These are phyloP conservation scores for Jacana jacana DNA, from an alignment of 2,113 vertebrate genomes.

Conservation along the genomic window DNA sequence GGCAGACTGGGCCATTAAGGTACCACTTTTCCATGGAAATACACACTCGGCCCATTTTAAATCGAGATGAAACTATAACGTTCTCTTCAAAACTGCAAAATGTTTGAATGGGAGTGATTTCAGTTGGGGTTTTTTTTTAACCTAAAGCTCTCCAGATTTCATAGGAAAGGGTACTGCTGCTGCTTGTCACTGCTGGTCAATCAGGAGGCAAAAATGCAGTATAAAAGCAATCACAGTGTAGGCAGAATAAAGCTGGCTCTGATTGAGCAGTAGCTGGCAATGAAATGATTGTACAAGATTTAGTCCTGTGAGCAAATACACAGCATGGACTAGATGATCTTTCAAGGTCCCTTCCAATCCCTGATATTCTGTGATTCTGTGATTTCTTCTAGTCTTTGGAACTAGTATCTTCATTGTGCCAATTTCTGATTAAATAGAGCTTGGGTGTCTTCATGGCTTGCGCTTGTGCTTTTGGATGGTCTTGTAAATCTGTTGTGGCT, in stretches of 20 bases:
- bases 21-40: neutral
- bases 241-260: neutral
- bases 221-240: neutral
- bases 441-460: neutral
- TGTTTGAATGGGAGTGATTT: neutral
- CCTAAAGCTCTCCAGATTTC: neutral
- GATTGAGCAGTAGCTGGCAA: neutral
- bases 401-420: neutral
- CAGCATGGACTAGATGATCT: no score
- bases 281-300: neutral
- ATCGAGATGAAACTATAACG: fast-evolving
- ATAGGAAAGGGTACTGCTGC: neutral
- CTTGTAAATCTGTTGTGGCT: neutral
- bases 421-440: neutral
- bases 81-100: neutral
- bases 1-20: neutral
- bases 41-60: neutral
- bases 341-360: no score
- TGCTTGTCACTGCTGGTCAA: neutral
- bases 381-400: neutral
- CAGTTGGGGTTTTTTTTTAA: neutral
- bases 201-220: neutral
- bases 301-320: neutral
- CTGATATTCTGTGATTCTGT: no score
- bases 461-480: neutral